Percentiles rank a stretch among this genome's conserved stretches.
These are phyloP conservation scores for Polydrusus pterygomalis DNA, from an alignment of 2,888 invertebrate species.

Conservation along the genomic window DNA sequence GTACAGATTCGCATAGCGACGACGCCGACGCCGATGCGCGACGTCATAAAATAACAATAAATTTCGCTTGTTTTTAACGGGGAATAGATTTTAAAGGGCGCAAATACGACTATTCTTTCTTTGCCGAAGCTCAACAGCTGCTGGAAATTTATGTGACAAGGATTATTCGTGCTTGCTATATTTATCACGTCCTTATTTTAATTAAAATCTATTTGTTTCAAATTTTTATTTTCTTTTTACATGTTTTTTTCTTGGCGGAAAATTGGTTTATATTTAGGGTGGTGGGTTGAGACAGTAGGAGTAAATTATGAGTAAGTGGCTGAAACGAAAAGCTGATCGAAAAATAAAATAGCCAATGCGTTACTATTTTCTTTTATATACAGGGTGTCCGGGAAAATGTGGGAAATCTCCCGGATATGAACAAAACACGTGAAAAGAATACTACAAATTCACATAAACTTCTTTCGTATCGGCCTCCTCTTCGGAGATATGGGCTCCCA, in stretches of 20 bases:
- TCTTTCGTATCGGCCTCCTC: too few relatives aligned
- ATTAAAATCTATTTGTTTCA: constrained; percentile 24
- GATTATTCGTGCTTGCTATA: constrained; percentile 19
- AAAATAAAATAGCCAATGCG: too few relatives aligned
- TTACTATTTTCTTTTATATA: too few relatives aligned
- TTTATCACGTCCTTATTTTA: constrained; percentile 11
- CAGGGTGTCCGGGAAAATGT: too few relatives aligned
- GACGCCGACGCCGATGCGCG: too few relatives aligned
- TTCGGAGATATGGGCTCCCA: too few relatives aligned
- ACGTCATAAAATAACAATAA: constrained; percentile 16
- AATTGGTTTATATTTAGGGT: background rate
- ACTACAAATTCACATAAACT: too few relatives aligned
- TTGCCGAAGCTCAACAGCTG: constrained; percentile 25
- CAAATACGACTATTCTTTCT: constrained; percentile 11
- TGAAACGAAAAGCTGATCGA: too few relatives aligned
- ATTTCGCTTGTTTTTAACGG: constrained; percentile 22
- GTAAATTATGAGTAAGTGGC: too few relatives aligned
- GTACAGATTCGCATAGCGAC: background rate
- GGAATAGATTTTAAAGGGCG: constrained; percentile 19
- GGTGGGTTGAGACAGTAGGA: too few relatives aligned
- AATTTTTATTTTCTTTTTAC: background rate
- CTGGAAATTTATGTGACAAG: constrained; percentile 16
- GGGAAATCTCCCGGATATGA: too few relatives aligned
- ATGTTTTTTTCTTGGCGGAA: background rate
- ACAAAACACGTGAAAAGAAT: too few relatives aligned